Evolutionary conservation across 2,797 vertebrate species (phyloP).

Genomic region (Petrocephalus schoutedeni): DNA sequence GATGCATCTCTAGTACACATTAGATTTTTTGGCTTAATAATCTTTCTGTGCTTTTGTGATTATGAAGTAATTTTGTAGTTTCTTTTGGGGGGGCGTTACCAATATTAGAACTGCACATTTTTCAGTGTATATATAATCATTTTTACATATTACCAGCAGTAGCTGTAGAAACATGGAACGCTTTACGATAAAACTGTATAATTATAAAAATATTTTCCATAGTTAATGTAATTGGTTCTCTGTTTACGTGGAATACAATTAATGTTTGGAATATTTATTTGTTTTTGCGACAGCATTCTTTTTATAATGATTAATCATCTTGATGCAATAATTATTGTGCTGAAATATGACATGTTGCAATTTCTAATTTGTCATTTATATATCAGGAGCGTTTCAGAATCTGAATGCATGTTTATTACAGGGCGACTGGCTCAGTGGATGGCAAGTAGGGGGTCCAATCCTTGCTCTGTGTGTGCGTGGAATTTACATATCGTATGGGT

Average conservation of each 20-base stretch:
- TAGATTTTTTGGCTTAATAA: constrained; percentile 20
- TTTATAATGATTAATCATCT: constrained; percentile 32
- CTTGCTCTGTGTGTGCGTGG: not conserved
- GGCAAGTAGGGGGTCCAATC: not conserved
- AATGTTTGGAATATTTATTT: constrained; percentile 26
- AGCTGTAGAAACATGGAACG: not conserved
- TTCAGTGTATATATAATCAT: not conserved
- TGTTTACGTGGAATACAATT: constrained; percentile 25
- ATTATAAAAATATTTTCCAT: constrained; percentile 17
- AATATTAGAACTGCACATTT: constrained; percentile 6
- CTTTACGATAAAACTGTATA: not conserved
- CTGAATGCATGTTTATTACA: not conserved
- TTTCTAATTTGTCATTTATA: not conserved
- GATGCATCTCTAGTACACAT: not conserved
- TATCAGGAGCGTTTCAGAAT: not conserved
- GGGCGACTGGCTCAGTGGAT: not conserved
- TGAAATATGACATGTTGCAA: constrained; percentile 3
- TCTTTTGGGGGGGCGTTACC: not conserved
- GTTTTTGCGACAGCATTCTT: constrained; percentile 21
- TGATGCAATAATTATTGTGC: constrained; percentile 21
- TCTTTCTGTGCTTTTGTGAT: not conserved
- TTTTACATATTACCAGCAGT: not conserved
- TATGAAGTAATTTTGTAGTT: not conserved
- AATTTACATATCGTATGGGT: not conserved
- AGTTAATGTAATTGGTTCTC: constrained; percentile 27